phyloP scores from a whole-genome alignment of 2,888 invertebrate species.

The Drosophila hamatofila region DNA sequence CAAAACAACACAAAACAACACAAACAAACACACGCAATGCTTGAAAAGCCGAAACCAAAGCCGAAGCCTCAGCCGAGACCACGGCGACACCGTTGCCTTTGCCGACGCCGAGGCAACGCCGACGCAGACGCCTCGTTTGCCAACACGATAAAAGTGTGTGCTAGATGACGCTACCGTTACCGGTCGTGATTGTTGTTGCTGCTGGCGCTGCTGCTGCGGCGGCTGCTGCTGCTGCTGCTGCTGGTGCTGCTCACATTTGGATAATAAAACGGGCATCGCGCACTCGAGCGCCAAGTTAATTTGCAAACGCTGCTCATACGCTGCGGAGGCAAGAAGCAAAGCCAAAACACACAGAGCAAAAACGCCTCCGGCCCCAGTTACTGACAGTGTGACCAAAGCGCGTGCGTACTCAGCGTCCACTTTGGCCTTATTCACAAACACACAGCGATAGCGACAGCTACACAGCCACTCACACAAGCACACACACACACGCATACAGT shows the following conservation, averaged over 20 bases:
- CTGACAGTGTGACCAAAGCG: slow-evolving; percentile 54
- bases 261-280: slow-evolving; percentile 81
- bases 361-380: slow-evolving; percentile 28
- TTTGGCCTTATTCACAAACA: slow-evolving; percentile 24
- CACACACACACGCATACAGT: slow-evolving; percentile 23
- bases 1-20: slow-evolving; percentile 21
- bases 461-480: slow-evolving; percentile 21
- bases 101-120: slow-evolving; percentile 49
- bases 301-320: slow-evolving; percentile 78
- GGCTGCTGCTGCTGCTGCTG: slow-evolving; percentile 32
- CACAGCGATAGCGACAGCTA: background rate
- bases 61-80: slow-evolving; percentile 36
- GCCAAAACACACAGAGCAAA: slow-evolving; percentile 28
- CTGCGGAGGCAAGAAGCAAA: slow-evolving; percentile 69
- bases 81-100: slow-evolving; percentile 33
- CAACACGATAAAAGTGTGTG: slow-evolving; percentile 74
- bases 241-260: slow-evolving; percentile 73
- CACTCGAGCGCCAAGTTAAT: slow-evolving; percentile 82
- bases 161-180: slow-evolving; percentile 74
- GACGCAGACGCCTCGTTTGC: slow-evolving; percentile 59
- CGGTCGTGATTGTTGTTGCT: slow-evolving; percentile 58
- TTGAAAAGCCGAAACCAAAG: slow-evolving; percentile 37
- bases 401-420: slow-evolving; percentile 65
- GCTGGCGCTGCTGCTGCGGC: slow-evolving; percentile 32
- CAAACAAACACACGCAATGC: slow-evolving; percentile 12